Base-by-base conservation (phyloP, 1,140 invertebrate species). In the Drosophila triauraria region DNA sequence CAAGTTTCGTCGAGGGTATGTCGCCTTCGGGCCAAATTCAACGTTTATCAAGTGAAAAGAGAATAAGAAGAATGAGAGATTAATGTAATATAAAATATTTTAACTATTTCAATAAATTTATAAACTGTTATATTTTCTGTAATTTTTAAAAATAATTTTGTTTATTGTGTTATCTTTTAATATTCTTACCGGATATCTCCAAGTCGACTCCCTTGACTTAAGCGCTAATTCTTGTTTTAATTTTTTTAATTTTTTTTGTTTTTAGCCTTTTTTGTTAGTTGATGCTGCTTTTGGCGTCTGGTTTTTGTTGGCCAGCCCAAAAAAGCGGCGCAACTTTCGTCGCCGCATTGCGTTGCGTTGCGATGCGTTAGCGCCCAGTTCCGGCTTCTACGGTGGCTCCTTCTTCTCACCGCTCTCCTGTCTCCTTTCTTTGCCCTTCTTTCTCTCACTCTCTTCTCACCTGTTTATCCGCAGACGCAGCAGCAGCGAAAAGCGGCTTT, bases 301-400 rank as follows among this genome's bases (percentile, higher is more conserved):
- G 76, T 78, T 78, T 81, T 70, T 57, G 67, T 79, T 88, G 78
- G 78, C 78, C 80, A 84, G 84, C 84, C 84, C 81, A 88, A 88
- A 87, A 84, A 80, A 56, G 48, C 84, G 78, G 84, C 81, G 78
- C 85, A 88, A 88, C 84, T 88, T 88, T 88, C 84, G 85, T 78
- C 43, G 51, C 76, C 43, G 42, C 71, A 63, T 64, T 82, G 67
- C 77, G 58, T 65, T 80, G 78, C 82, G 56, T 79, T 79, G 58
- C 65, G 38, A 69, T 70, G 75, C 75, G 60, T 54, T 70, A 57
- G 75, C 65, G 81, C 72, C 78, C 78, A 88, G 84, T 88, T 88
- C 84, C 84, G 84, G 84, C 84, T 88, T 88, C 78, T 84, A 65
- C 80, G 42, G 50, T 48, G n/a, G 47, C 67, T 79, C 60, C 59